These are phyloP conservation scores for Plagodis pulveraria DNA, from an alignment of 2,888 invertebrate species.

Conservation along the genomic window DNA sequence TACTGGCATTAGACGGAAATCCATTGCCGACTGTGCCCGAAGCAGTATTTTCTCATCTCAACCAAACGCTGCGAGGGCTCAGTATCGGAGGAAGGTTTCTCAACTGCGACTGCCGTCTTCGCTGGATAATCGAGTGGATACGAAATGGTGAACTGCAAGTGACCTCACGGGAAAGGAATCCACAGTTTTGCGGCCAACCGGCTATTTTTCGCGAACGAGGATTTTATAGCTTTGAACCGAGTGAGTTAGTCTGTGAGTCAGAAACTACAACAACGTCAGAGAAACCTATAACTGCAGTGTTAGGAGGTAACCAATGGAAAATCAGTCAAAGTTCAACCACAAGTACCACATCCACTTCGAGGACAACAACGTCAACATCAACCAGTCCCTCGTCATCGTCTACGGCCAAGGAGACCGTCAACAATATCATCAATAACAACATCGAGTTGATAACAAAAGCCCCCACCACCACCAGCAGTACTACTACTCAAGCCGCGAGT, in stretches of 20 bases:
- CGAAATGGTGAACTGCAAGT: slow-evolving; percentile 94
- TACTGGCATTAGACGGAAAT: slow-evolving; percentile 96
- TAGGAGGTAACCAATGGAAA: slow-evolving; percentile 50
- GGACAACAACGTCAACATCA: slow-evolving; percentile 21
- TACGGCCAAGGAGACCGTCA: slow-evolving; percentile 46
- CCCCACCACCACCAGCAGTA: background rate
- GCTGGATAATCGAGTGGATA: slow-evolving; percentile 97
- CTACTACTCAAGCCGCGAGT: slow-evolving; percentile 40
- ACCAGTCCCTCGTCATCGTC: slow-evolving; percentile 31
- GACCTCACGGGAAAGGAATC: slow-evolving; percentile 95
- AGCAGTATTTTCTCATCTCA: slow-evolving; percentile 90
- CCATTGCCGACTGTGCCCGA: slow-evolving; percentile 93
- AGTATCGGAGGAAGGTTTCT: slow-evolving; percentile 95
- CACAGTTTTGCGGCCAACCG: slow-evolving; percentile 96
- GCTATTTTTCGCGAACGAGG: slow-evolving; percentile 91
- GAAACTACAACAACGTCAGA: slow-evolving; percentile 57
- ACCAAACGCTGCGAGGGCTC: slow-evolving; percentile 92
- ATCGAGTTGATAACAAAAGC: slow-evolving; percentile 54
- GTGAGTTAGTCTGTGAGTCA: slow-evolving; percentile 88
- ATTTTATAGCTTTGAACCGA: slow-evolving; percentile 94
- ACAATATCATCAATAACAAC: slow-evolving; percentile 45
- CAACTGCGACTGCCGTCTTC: slow-evolving; percentile 94
- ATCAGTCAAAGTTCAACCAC: slow-evolving; percentile 54
- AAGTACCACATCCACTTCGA: slow-evolving; percentile 49
- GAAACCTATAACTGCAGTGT: slow-evolving; percentile 48